Evolutionary conservation across 2,113 vertebrate species (phyloP), one percentile per base, ranked within the genome.

Genomic region (Noctilio leporinus): DNA sequence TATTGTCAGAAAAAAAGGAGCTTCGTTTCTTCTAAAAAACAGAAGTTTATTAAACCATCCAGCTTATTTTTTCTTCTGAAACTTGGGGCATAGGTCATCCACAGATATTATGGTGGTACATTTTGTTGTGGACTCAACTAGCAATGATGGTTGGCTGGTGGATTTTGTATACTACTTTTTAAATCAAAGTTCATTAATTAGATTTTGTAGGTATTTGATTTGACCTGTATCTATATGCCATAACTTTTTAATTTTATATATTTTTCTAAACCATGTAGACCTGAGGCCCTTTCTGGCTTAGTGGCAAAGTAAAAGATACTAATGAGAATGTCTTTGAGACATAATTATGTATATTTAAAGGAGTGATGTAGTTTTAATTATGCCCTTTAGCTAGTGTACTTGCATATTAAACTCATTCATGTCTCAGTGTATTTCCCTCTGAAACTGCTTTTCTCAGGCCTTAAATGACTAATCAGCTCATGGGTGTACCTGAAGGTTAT

Each of bases 331-430:
- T 96, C 97, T 98, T 97, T 97, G 96, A 96, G 97, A 97, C 73
- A 85, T 98, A 98, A 98, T 98, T 98, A 97, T 97, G 93, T 97
- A 97, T 97, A 98, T 98, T 98, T 98, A 93, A 97, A 96, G 94
- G 89, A 97, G 67, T 86, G 94, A 95, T 97, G 90, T 97, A 88
- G 35, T 96, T 98, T 98, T 97, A 98, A 97, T 98, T 98, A 97
- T 97, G 86, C 97, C 97, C 94, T 93, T 82, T 96, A 97, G 98
- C 97, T 97, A 96, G 96, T 89, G 47, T 88, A 81, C 92, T 94
- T 96, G 84, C 94, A 81, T 97, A 91, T 97, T 98, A 97, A 97
- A 89, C 78, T 97, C 94, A 95, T 8, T 89, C 19, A 43, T 95
- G 70, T 95, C 95, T 97, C 43, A 94, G 19, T 96, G 47, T 97